Conservation (phyloP, 1,140 invertebrate genomes). For the Euura saliciscinereae region DNA sequence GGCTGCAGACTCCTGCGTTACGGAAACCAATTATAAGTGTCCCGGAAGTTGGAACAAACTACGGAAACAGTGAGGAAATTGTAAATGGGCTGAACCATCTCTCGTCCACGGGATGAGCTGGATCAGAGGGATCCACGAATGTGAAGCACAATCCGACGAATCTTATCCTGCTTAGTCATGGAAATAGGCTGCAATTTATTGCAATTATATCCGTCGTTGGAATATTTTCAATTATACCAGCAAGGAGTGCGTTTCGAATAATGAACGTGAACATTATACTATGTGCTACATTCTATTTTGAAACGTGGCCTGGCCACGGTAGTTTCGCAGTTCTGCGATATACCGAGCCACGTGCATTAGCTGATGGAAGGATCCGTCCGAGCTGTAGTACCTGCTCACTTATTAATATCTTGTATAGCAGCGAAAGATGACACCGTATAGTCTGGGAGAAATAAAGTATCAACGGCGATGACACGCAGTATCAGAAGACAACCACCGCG, state of each 20-base stretch:
- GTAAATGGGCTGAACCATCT: constrained; percentile 16
- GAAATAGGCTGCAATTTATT: too few relatives aligned
- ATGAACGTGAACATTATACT: too few relatives aligned
- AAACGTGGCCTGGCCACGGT: too few relatives aligned
- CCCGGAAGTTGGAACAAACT: constrained; percentile 42
- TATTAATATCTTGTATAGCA: neutral
- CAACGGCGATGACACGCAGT: neutral
- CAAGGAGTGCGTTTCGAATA: too few relatives aligned
- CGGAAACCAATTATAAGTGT: constrained; percentile 51
- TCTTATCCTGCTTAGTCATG: too few relatives aligned
- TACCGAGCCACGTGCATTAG: neutral
- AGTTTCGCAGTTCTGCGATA: too few relatives aligned
- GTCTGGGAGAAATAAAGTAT: neutral
- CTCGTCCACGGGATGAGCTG: too few relatives aligned
- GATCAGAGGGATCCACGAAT: too few relatives aligned
- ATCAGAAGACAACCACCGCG: neutral
- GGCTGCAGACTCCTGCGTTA: constrained; percentile 5
- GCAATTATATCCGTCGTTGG: too few relatives aligned
- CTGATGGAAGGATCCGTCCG: neutral
- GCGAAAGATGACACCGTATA: neutral
- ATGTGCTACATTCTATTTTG: too few relatives aligned
- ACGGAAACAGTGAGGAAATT: constrained; percentile 40
- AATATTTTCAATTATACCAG: too few relatives aligned
- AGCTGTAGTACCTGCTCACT: neutral
- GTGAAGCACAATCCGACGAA: too few relatives aligned